phyloP scores from a whole-genome alignment of 2,113 vertebrate genomes.

The Loxodonta africana region DNA sequence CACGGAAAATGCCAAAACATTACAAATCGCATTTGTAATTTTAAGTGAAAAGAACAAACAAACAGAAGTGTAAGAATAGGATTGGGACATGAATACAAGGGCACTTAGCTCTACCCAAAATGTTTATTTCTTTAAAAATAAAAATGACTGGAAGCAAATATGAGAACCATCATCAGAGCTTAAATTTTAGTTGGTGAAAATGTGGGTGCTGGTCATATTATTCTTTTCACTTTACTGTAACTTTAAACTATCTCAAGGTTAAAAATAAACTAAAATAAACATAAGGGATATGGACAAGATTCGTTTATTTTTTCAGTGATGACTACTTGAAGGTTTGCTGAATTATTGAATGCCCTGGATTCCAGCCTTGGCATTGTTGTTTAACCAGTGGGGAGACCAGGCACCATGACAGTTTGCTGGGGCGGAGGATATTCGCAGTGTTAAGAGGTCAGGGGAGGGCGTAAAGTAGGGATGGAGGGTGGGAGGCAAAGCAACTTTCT shows the following conservation, averaged over 20 bases:
- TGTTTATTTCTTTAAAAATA: slow-evolving; percentile 24
- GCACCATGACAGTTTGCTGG: background rate
- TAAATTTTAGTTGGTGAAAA: background rate
- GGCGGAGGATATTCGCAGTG: background rate
- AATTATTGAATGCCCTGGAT: background rate
- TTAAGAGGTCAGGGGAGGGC: background rate
- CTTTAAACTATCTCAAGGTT: slow-evolving; percentile 26
- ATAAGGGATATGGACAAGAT: background rate
- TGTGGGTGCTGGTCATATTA: background rate
- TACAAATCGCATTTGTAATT: background rate
- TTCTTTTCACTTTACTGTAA: slow-evolving; percentile 15
- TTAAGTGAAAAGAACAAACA: background rate
- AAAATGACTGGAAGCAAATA: slow-evolving; percentile 25
- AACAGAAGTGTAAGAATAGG: background rate
- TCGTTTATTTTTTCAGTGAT: slow-evolving; percentile 23
- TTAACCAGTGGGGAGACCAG: background rate
- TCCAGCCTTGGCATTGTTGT: background rate
- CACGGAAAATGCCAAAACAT: background rate
- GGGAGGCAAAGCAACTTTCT: background rate
- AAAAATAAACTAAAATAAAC: slow-evolving; percentile 2
- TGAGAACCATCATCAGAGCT: background rate
- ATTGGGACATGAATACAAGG: background rate
- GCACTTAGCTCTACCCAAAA: background rate
- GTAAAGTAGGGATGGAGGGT: too few species aligned
- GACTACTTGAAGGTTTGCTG: background rate